Evolutionary conservation across 2,888 invertebrate genomes (phyloP).

Genomic region (Pseudeuparius sepicola): DNA sequence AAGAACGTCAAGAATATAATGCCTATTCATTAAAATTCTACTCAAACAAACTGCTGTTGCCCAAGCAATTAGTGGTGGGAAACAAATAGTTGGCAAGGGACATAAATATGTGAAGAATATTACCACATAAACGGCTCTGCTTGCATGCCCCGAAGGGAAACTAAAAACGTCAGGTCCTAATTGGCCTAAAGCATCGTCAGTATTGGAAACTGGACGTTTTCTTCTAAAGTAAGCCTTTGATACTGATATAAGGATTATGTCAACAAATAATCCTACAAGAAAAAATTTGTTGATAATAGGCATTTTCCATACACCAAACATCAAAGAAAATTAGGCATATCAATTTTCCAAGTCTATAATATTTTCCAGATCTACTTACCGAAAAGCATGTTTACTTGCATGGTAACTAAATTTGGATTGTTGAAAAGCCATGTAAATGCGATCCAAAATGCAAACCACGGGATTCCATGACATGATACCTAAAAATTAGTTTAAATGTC

Average conservation of each 20-base stretch:
- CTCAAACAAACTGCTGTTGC: conserved; percentile 63
- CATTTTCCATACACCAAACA: not conserved
- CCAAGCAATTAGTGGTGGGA: conserved; percentile 65
- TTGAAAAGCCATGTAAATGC: conserved; percentile 69
- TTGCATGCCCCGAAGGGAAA: conserved; percentile 93
- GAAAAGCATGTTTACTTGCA: conserved; percentile 77
- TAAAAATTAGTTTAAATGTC: too few species aligned
- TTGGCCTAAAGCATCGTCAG: conserved; percentile 53
- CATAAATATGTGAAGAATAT: conserved; percentile 59
- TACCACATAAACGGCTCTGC: conserved; percentile 67
- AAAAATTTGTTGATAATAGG: conserved; percentile 12
- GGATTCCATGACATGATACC: conserved; percentile 82
- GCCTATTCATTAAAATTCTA: conserved; percentile 72
- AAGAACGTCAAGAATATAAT: conserved; percentile 76
- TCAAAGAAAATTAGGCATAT: not conserved
- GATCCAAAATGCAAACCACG: conserved; percentile 72
- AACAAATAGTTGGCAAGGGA: conserved; percentile 49
- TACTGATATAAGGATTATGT: conserved; percentile 66
- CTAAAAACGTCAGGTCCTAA: conserved; percentile 82
- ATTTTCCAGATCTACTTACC: conserved; percentile 52
- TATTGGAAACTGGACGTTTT: conserved; percentile 56
- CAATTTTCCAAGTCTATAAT: conserved; percentile 8
- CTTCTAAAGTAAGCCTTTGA: conserved; percentile 70
- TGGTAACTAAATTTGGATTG: conserved; percentile 57
- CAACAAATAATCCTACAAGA: conserved; percentile 66